Base-by-base conservation (phyloP, 2,797 vertebrate species). In the Coregonus ussuriensis region DNA sequence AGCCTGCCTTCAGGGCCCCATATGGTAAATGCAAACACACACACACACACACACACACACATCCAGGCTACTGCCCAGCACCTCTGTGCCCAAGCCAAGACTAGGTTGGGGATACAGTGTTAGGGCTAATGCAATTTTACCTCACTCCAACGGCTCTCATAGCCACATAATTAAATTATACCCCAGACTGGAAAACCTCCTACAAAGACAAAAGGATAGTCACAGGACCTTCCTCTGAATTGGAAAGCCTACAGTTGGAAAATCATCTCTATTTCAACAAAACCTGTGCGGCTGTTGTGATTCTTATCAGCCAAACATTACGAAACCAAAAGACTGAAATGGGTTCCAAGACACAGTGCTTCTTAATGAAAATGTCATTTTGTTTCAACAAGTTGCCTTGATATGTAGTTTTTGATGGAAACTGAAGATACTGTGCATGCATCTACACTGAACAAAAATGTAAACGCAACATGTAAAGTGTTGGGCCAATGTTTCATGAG, bases 41-140 rank as follows among this genome's bases (percentile, higher is more conserved):
- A 21, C 65, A 71, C 37, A 74, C 69, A 29, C 29, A 51, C 56
- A 74, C 62, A 76, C 18, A 47, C 65, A 72, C 31, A 73, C 71
- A 78, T 35, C 69, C 54, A 15, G 25, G 62, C 76, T 29, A 63
- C 41, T 70, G 2, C 18, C 41, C 41, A 13, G 41, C 41, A 47
- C 59, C n/a, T 62, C 59, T 62, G n/a, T 62, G 59, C 59, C 59
- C 59, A 63, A 25, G 18, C 25, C 3, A 63, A n/a, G 66, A 33
- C 56, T 72, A 65, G 13, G 15, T 52, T 56, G 56, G 59, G 71
- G 70, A 70, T 51, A 77, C 16, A 62, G 72, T 79, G 73, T 51
- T 29, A 75, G 75, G 62, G 35, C 66, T 4, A 25, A 74, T 54
- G 52, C 73, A 75, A 73, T 51, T 59, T 35, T 11, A 54, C 16